Evolutionary conservation across 2,888 invertebrate genomes (phyloP).

Genomic region (Drosophila stalkeri): DNA sequence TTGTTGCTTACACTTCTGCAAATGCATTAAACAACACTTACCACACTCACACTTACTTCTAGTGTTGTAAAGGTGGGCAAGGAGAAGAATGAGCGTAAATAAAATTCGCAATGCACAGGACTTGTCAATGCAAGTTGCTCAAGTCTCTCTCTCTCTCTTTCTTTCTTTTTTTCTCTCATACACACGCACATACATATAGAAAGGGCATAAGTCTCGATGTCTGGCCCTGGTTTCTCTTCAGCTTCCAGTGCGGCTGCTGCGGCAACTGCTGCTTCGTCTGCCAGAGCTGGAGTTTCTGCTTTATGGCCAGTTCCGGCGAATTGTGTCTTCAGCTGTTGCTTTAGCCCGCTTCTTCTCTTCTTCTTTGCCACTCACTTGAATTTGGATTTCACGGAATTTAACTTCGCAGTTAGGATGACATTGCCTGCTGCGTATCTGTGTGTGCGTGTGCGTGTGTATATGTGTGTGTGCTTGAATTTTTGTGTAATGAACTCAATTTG

Average conservation of each 20-base stretch:
- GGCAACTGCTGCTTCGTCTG: constrained; percentile 32
- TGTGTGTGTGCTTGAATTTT: constrained; percentile 36
- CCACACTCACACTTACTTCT: not conserved
- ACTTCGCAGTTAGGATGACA: constrained; percentile 76
- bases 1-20: constrained; percentile 23
- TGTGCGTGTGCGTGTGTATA: constrained; percentile 12
- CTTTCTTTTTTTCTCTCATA: constrained; percentile 3
- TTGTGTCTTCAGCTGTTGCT: constrained; percentile 75
- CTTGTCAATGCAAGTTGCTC: constrained; percentile 37
- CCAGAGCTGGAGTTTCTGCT: constrained; percentile 66
- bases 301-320: constrained; percentile 77
- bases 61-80: not conserved
- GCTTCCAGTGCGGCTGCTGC: constrained; percentile 28
- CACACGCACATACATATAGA: constrained; percentile 31
- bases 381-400: constrained; percentile 80
- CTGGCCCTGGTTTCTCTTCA: constrained; percentile 42
- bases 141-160: not conserved
- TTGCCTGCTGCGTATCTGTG: constrained; percentile 48
- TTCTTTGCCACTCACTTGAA: constrained; percentile 71
- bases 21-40: constrained; percentile 16
- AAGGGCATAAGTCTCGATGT: constrained; percentile 56
- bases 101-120: constrained; percentile 25
- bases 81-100: not conserved
- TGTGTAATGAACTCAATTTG: constrained; percentile 61
- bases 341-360: constrained; percentile 33